phyloP scores from a whole-genome alignment of 2,797 vertebrate species.

The Brachyrhaphis roseni region DNA sequence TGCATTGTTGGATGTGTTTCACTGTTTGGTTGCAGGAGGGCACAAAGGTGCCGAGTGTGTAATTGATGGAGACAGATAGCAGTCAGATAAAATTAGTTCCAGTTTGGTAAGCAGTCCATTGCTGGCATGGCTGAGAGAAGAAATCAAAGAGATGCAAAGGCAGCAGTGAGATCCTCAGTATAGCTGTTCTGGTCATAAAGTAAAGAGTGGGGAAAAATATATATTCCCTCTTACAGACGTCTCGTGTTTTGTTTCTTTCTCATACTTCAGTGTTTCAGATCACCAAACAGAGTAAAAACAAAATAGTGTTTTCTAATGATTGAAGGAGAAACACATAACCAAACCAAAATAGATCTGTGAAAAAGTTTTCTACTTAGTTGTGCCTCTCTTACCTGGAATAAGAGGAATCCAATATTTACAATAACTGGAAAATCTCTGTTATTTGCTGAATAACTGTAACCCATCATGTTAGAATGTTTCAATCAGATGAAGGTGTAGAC shows the following conservation, averaged over 20 bases:
- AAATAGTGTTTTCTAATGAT: neutral
- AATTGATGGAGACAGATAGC: conserved; percentile 78
- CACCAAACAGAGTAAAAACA: neutral
- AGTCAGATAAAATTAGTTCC: conserved; percentile 78
- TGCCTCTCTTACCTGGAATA: neutral
- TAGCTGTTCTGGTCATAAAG: neutral
- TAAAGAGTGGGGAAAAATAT: neutral
- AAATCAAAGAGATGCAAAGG: conserved; percentile 53
- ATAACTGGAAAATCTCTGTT: neutral
- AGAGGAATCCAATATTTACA: neutral
- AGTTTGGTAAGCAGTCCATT: conserved; percentile 65
- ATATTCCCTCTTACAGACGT: too few species aligned
- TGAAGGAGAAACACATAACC: neutral
- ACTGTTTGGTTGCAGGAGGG: conserved; percentile 41
- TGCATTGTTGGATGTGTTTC: conserved; percentile 44
- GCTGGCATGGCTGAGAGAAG: conserved; percentile 45
- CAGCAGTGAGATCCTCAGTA: conserved; percentile 32
- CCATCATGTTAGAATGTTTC: neutral
- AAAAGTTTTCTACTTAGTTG: neutral
- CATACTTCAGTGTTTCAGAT: neutral
- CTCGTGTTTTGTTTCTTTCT: neutral
- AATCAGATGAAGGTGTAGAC: neutral
- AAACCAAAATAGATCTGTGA: neutral
- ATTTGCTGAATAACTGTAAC: neutral
- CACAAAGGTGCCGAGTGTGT: conserved; percentile 60